A percentile compares a stretch with the other conserved stretches of the same genome.
Conservation (phyloP, 1,140 invertebrate genomes). For the Scaptomyza hsui region DNA sequence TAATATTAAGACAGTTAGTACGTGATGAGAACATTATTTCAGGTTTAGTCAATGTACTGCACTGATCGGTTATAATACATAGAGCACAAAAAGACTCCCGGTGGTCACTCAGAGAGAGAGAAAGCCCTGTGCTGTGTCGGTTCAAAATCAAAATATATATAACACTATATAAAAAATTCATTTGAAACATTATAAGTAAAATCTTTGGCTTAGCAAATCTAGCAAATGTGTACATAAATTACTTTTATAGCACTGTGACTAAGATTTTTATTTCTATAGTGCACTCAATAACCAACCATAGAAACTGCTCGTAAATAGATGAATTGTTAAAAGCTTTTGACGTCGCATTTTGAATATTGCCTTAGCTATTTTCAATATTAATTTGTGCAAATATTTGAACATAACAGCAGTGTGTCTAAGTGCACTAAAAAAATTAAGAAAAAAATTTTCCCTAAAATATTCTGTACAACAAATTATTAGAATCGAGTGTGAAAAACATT, state of each 20-base stretch:
- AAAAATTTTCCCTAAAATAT: slow-evolving; percentile 54
- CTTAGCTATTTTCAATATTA: slow-evolving; percentile 74
- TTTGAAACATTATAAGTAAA: slow-evolving; percentile 3
- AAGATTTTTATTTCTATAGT: slow-evolving; percentile 65
- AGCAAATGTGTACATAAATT: slow-evolving; percentile 17
- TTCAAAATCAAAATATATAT: slow-evolving; percentile 4
- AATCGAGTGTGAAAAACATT: slow-evolving; percentile 65
- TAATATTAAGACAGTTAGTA: slow-evolving; percentile 84
- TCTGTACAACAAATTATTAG: slow-evolving; percentile 65
- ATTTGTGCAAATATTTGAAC: slow-evolving; percentile 78
- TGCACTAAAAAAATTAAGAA: slow-evolving; percentile 21
- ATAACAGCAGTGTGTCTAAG: slow-evolving; percentile 67
- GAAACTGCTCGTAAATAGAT: slow-evolving; percentile 1
- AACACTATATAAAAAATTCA: slow-evolving; percentile 3
- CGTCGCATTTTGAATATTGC: slow-evolving; percentile 36
- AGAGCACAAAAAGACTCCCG: slow-evolving; percentile 39
- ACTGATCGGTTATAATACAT: slow-evolving; percentile 80
- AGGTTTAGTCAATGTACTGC: slow-evolving; percentile 83
- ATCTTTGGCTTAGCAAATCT: slow-evolving; percentile 9
- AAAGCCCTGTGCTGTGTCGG: slow-evolving; percentile 26
- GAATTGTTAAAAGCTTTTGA: slow-evolving; percentile 28
- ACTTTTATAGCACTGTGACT: slow-evolving; percentile 55
- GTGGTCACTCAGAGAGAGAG: slow-evolving; percentile 12
- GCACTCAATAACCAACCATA: slow-evolving; percentile 32
- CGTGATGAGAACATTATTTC: slow-evolving; percentile 83